Evolutionary conservation across 1,140 invertebrate species (phyloP).

Genomic region (Agrypnia vestita): DNA sequence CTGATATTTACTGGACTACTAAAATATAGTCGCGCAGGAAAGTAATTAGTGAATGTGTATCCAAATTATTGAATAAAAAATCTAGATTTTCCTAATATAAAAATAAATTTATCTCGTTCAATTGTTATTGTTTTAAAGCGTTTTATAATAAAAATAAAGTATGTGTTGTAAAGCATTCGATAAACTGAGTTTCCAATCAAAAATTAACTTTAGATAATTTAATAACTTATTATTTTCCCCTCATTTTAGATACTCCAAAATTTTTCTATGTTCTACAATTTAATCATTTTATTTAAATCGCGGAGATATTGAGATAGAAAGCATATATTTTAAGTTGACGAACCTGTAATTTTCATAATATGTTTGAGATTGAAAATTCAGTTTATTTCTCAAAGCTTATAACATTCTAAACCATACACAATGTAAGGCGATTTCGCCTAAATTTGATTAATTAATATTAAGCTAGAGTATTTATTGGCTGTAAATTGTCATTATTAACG

Average conservation of each 20-base stretch:
- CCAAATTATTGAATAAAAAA: conserved; percentile 41
- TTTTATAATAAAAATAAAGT: conserved; percentile 58
- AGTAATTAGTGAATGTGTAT: conserved; percentile 49
- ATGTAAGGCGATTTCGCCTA: conserved; percentile 62
- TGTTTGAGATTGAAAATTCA: conserved; percentile 34
- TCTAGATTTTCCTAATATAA: conserved; percentile 45
- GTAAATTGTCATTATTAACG: conserved; percentile 57
- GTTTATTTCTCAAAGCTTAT: conserved; percentile 44
- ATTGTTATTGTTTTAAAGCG: conserved; percentile 59
- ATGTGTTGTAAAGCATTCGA: conserved; percentile 52
- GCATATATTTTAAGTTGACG: background rate
- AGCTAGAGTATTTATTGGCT: conserved; percentile 58
- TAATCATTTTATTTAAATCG: background rate
- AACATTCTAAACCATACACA: conserved; percentile 56
- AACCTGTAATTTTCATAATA: background rate
- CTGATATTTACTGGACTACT: conserved; percentile 28
- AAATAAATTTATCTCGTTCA: conserved; percentile 55
- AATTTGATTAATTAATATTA: conserved; percentile 56
- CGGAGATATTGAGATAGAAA: too few relatives aligned
- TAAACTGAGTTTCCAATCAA: conserved; percentile 45
- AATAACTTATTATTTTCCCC: background rate
- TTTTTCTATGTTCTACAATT: background rate
- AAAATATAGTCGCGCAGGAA: conserved; percentile 38
- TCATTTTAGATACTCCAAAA: background rate
- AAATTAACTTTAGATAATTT: background rate